Percentiles rank a stretch among this genome's conserved stretches.
Evolutionary conservation across 23 tunicate genomes (phyloP).

Genomic region (Styela plicata): DNA sequence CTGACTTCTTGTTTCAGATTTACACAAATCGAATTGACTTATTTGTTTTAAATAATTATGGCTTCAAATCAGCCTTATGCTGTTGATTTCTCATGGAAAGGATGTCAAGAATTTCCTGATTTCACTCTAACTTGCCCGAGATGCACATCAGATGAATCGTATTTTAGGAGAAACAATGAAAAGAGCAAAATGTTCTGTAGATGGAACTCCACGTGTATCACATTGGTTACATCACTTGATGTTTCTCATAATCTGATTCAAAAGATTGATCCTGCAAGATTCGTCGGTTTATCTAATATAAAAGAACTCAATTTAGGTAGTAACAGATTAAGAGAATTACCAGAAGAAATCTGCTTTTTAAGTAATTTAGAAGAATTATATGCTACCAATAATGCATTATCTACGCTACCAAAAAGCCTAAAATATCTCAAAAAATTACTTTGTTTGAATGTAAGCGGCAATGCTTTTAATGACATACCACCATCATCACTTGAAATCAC

Average conservation of each 20-base stretch:
- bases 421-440: conserved; percentile 25
- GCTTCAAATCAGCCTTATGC: not conserved
- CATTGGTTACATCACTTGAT: not conserved
- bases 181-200: not conserved
- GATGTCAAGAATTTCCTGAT: conserved; percentile 25
- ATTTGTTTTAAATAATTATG: not conserved
- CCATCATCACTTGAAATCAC: conserved; percentile 10
- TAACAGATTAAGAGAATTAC: conserved; percentile 32
- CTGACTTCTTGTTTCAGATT: no score
- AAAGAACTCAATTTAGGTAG: conserved; percentile 22
- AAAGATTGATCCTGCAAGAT: not conserved
- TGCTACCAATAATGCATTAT: conserved; percentile 30
- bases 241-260: not conserved
- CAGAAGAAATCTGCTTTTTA: conserved; percentile 28
- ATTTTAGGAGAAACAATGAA: not conserved
- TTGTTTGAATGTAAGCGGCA: conserved; percentile 40
- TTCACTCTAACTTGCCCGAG: conserved; percentile 9
- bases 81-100: conserved; percentile 6
- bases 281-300: not conserved
- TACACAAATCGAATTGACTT: no score
- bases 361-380: conserved; percentile 25
- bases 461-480: conserved; percentile 32
- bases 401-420: conserved; percentile 12
- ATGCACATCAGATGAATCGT: conserved; percentile 1
- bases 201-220: not conserved